These are phyloP conservation scores for Scaptomyza caliginosa DNA, from an alignment of 2,888 invertebrate species.

Conservation along the genomic window DNA sequence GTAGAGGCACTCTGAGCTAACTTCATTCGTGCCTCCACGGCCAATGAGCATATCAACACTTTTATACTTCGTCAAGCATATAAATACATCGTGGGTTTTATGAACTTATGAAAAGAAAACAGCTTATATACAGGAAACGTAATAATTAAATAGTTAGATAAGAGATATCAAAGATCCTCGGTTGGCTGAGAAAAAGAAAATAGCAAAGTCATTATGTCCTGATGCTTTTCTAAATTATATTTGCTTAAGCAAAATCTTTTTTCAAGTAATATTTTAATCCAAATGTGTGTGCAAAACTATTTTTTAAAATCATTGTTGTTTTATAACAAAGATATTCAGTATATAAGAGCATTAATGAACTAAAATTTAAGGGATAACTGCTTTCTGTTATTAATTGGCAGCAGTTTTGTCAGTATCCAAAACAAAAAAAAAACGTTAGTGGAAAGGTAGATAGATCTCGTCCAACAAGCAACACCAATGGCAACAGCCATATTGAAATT, in stretches of 20 bases:
- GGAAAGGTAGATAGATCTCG: neutral
- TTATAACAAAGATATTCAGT: neutral
- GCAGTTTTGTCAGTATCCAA: neutral
- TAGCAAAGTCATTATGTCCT: neutral
- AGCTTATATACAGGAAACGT: neutral
- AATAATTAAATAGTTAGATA: neutral
- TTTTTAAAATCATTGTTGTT: neutral
- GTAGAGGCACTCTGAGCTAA: constrained; percentile 21
- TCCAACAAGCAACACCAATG: neutral
- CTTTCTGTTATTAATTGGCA: neutral
- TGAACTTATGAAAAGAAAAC: constrained; percentile 1
- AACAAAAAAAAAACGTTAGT: neutral
- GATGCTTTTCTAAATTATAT: neutral
- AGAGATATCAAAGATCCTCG: neutral
- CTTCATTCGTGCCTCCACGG: constrained; percentile 21
- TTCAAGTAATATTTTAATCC: no score
- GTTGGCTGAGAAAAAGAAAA: neutral
- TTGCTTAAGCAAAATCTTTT: no score
- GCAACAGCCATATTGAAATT: neutral
- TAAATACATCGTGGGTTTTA: constrained; percentile 35
- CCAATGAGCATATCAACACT: constrained; percentile 32
- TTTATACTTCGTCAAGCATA: constrained; percentile 69
- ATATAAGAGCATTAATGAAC: neutral
- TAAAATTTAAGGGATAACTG: neutral
- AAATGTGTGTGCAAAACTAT: no score